A percentile compares a stretch with the other conserved stretches of the same genome.
Evolutionary conservation across 2,113 vertebrate species (phyloP).

Genomic region (Rhynchomys soricoides): DNA sequence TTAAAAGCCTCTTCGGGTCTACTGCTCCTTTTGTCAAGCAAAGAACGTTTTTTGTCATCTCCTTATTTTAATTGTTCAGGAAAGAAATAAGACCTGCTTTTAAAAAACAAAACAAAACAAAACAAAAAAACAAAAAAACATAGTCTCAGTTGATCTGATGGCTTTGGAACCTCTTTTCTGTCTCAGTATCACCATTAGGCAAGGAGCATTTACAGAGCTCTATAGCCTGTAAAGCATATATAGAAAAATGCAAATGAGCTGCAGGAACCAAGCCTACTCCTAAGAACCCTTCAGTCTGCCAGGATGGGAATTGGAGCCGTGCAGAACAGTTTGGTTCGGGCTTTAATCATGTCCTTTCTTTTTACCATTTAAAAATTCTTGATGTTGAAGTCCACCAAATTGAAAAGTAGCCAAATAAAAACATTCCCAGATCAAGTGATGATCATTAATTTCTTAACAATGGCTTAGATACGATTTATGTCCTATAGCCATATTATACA

Average conservation of each 20-base stretch:
- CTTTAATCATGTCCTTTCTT: conserved; percentile 12
- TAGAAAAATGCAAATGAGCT: not conserved
- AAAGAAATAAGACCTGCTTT: conserved; percentile 49
- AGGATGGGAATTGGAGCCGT: not conserved
- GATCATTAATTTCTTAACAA: conserved; percentile 1
- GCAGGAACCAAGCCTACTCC: not conserved
- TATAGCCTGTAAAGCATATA: not conserved
- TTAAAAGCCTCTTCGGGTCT: conserved; percentile 69
- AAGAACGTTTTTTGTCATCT: not conserved
- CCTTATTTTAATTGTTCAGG: conserved; percentile 31
- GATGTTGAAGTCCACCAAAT: not conserved
- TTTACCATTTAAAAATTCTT: conserved; percentile 37
- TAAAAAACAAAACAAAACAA: not conserved
- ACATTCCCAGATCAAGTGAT: conserved; percentile 31
- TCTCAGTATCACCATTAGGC: not conserved
- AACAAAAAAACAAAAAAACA: not conserved
- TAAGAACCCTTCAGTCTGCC: not conserved
- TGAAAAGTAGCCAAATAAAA: not conserved
- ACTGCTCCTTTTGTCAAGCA: conserved; percentile 64
- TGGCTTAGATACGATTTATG: not conserved
- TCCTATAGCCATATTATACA: not conserved
- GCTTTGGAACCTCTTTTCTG: conserved; percentile 11
- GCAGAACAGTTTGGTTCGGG: not conserved
- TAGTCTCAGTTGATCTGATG: conserved; percentile 2
- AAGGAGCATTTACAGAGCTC: not conserved